A percentile compares a stretch with the other conserved stretches of the same genome.
Conservation (phyloP, 2,797 vertebrate species). For the Alosa sapidissima region DNA sequence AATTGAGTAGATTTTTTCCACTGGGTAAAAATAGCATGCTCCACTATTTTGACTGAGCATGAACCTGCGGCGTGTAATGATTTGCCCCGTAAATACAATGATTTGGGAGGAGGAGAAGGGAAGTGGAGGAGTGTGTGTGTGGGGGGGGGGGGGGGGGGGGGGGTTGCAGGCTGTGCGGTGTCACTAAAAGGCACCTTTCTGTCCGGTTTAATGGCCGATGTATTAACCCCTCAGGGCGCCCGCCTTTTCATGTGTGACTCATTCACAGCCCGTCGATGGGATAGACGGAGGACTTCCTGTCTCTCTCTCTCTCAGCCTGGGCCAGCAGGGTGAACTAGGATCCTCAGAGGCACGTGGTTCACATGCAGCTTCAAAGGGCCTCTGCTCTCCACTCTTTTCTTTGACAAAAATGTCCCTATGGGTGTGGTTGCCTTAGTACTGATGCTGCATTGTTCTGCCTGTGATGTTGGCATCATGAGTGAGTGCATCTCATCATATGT, state of each 20-base stretch:
- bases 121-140: background rate
- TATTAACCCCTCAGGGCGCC: conserved; percentile 56
- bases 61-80: conserved; percentile 33
- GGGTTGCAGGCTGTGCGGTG: background rate
- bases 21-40: conserved; percentile 56
- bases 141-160: too few species aligned
- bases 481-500: background rate
- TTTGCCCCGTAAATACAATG: conserved; percentile 53
- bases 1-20: conserved; percentile 57
- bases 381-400: background rate
- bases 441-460: conserved; percentile 1
- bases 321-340: background rate
- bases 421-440: background rate
- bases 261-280: conserved; percentile 69
- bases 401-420: background rate
- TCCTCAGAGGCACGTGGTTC: background rate
- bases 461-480: background rate
- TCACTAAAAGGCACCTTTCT: conserved; percentile 51
- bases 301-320: conserved; percentile 55
- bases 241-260: conserved; percentile 59
- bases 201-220: conserved; percentile 52
- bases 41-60: conserved; percentile 29
- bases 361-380: conserved; percentile 3
- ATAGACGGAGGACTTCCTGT: conserved; percentile 68
- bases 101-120: conserved; percentile 30